Evolutionary conservation across 2,113 vertebrate genomes (phyloP).

Genomic region (Rostratula benghalensis): DNA sequence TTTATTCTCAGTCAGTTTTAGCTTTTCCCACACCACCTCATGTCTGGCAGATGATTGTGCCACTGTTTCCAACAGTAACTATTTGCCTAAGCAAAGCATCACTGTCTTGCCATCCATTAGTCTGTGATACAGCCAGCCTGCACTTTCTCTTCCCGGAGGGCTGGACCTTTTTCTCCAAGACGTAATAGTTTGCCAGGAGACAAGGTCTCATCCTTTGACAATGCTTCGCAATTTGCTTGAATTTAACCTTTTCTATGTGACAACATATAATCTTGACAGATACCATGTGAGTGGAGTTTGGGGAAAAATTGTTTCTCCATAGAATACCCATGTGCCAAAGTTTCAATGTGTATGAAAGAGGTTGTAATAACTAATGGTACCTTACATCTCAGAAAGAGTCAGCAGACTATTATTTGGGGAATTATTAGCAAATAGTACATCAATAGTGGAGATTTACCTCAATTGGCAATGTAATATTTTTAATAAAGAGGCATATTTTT

Average conservation of each 20-base stretch:
- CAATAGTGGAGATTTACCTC: neutral
- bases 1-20: neutral
- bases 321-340: neutral
- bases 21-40: neutral
- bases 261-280: neutral
- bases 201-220: neutral
- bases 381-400: neutral
- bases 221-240: neutral
- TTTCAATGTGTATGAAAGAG: neutral
- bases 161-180: neutral
- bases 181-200: neutral
- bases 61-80: neutral
- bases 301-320: neutral
- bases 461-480: neutral
- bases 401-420: neutral
- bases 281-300: neutral
- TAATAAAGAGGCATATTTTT: neutral
- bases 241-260: neutral
- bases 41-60: too few species aligned
- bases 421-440: neutral
- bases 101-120: neutral
- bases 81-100: neutral
- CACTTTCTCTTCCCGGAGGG: neutral
- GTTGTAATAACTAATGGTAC: neutral
- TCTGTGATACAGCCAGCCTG: neutral